These are phyloP conservation scores for Chascanopsetta lugubris DNA, from an alignment of 2,113 vertebrate genomes.

Conservation along the genomic window DNA sequence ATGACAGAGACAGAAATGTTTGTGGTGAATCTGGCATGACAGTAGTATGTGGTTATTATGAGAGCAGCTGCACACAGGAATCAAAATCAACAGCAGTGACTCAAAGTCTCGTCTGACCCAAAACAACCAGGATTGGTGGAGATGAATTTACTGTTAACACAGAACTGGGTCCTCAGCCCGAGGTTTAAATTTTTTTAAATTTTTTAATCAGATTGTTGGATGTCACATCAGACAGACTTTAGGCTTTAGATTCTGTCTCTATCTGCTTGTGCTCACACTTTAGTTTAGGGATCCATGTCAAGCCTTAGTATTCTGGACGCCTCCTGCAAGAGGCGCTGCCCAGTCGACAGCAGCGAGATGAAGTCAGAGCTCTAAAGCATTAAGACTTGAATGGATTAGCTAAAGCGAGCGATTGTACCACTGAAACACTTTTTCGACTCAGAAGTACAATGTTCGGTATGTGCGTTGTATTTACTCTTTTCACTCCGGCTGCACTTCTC, in stretches of 20 bases:
- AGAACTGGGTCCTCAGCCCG: slow-evolving; percentile 46
- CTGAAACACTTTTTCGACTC: slow-evolving; percentile 56
- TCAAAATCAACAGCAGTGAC: slow-evolving; percentile 40
- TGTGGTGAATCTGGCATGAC: slow-evolving; percentile 38
- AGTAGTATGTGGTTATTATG: slow-evolving; percentile 60
- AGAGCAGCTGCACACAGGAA: slow-evolving; percentile 41
- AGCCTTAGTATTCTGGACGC: slow-evolving; percentile 70
- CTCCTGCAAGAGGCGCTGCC: slow-evolving; percentile 67
- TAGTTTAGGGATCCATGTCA: slow-evolving; percentile 85
- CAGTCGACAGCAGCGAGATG: slow-evolving; percentile 60
- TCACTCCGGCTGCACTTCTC: slow-evolving; percentile 47
- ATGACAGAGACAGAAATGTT: slow-evolving; percentile 2
- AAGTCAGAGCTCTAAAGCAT: slow-evolving; percentile 65
- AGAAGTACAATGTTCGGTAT: slow-evolving; percentile 63
- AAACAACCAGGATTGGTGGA: slow-evolving; percentile 12
- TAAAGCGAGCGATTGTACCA: slow-evolving; percentile 74
- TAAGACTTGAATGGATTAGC: slow-evolving; percentile 80
- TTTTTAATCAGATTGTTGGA: slow-evolving; percentile 50
- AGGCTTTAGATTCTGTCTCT: slow-evolving; percentile 58
- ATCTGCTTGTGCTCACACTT: slow-evolving; percentile 80
- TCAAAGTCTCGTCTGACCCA: slow-evolving; percentile 38
- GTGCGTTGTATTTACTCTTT: slow-evolving; percentile 13
- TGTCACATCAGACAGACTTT: slow-evolving; percentile 57
- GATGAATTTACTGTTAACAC: slow-evolving; percentile 43
- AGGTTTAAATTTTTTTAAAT: no score